Evolutionary conservation across 2,888 invertebrate species (phyloP).

Genomic region (Oscheius onirici): DNA sequence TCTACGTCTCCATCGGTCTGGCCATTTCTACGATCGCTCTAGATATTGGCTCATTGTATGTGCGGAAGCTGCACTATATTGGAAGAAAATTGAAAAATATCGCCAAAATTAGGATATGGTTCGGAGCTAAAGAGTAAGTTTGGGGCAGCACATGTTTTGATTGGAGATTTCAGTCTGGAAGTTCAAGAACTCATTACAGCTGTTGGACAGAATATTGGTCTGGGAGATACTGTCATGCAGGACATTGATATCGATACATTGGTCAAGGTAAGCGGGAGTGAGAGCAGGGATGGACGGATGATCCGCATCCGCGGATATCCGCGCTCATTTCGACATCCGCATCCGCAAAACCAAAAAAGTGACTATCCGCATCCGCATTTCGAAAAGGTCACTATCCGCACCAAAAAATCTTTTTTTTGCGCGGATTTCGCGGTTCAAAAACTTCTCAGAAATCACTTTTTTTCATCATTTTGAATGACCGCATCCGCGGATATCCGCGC

Average conservation of each 20-base stretch:
- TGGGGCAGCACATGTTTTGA: not conserved
- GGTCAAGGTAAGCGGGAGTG: constrained; percentile 60
- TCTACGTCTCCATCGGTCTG: constrained; percentile 68
- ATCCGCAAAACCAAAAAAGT: too few relatives aligned
- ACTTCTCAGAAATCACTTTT: too few relatives aligned
- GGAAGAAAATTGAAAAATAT: constrained; percentile 64
- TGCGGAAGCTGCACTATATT: constrained; percentile 66
- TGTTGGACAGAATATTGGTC: constrained; percentile 67
- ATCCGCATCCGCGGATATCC: too few relatives aligned
- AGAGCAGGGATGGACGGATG: too few relatives aligned
- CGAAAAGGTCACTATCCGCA: too few relatives aligned
- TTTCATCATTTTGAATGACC: too few relatives aligned
- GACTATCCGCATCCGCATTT: too few relatives aligned
- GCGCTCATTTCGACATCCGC: too few relatives aligned
- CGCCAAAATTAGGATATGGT: constrained; percentile 67
- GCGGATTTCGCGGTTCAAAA: too few relatives aligned
- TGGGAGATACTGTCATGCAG: constrained; percentile 60
- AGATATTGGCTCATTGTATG: constrained; percentile 68
- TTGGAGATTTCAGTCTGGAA: constrained; percentile 48
- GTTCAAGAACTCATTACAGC: constrained; percentile 66
- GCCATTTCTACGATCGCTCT: constrained; percentile 69
- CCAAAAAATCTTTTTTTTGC: too few relatives aligned
- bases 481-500: too few relatives aligned
- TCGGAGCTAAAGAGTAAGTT: constrained; percentile 64
- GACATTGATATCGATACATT: constrained; percentile 67